phyloP scores from a whole-genome alignment of 2,888 invertebrate species.

The Rapana venosa region DNA sequence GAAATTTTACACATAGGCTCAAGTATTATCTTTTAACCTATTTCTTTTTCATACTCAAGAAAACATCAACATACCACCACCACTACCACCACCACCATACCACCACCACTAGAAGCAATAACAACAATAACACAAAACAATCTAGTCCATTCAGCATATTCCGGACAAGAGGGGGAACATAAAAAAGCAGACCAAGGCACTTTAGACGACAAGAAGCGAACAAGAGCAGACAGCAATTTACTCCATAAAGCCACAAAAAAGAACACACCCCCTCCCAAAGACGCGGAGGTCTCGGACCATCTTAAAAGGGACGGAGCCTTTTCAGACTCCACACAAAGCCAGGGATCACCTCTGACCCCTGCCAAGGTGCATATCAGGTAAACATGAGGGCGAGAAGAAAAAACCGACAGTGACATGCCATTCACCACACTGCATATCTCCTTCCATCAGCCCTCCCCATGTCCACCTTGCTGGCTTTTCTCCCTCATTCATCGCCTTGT shows the following conservation, averaged over 20 bases:
- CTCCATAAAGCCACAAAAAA: not conserved
- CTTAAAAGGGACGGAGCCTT: not conserved
- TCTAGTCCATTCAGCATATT: not conserved
- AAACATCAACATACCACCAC: not conserved
- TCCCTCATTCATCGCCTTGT: not conserved
- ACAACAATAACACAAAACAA: not conserved
- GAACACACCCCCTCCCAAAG: not conserved
- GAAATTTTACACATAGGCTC: too few species aligned
- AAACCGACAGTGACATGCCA: not conserved
- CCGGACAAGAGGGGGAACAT: not conserved
- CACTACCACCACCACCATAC: not conserved
- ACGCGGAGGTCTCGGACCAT: not conserved
- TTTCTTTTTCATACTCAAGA: too few species aligned
- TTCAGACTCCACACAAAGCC: not conserved
- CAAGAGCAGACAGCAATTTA: conserved; percentile 1
- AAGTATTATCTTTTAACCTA: too few species aligned
- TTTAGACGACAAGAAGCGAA: not conserved
- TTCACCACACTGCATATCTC: conserved; percentile 2
- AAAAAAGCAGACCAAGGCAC: not conserved
- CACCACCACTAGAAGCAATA: not conserved
- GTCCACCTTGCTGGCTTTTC: not conserved
- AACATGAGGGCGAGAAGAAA: not conserved
- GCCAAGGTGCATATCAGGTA: conserved; percentile 5
- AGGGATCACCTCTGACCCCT: not conserved
- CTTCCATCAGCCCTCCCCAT: too few species aligned